Base-by-base conservation (phyloP, 2,113 vertebrate genomes). In the Rhinichthys klamathensis region DNA sequence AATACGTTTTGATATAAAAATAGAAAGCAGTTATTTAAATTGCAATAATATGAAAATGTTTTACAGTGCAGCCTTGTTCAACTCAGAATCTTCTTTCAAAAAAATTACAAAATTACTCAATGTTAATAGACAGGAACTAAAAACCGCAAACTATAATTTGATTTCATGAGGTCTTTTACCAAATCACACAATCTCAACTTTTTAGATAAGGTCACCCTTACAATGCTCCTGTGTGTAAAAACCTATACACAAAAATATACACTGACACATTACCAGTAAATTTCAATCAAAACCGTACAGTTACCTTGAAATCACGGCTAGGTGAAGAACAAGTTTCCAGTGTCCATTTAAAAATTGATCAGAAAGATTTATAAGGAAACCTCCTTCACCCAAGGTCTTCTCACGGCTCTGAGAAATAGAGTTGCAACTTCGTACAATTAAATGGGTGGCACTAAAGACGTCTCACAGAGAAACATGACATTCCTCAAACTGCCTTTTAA, bases 401-500 rank as follows among this genome's bases (percentile, higher is more conserved):
- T 78, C 75, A 74, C 11, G 6, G 16, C 70, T 74, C 25, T 12
- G 69, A 60, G 6, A 74, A 10, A 74, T 49, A 30, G 58, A 80
- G 32, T 27, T 74, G 41, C 70, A 69, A 44, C n/a, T 41, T 35
- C 46, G 16, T 21, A 56, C 46, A 80, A 82, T 80, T 54, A 82
- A 86, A 81, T 80, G 69, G 16, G 4, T 18, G 30, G 5, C 41
- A 56, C 60, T 86, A 61, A 88, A 87, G 3, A 15, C 6, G 21
- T 60, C 69, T 60, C 54, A 5, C 51, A 15, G 76, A 79, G 38
- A 74, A 63, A 85, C 83, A 35, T 46, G 35, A 30, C 70, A 32
- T 63, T 65, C 15, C n/a, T 69, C 58, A 41, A 72, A 49, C 65
- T 56, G 82, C 44, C 54, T 61, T 46, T 51, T 84, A 87, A 80